Percentiles rank a stretch among this genome's conserved stretches.
phyloP scores from a whole-genome alignment of 2,113 vertebrate species.

The Gallinago undulata region DNA sequence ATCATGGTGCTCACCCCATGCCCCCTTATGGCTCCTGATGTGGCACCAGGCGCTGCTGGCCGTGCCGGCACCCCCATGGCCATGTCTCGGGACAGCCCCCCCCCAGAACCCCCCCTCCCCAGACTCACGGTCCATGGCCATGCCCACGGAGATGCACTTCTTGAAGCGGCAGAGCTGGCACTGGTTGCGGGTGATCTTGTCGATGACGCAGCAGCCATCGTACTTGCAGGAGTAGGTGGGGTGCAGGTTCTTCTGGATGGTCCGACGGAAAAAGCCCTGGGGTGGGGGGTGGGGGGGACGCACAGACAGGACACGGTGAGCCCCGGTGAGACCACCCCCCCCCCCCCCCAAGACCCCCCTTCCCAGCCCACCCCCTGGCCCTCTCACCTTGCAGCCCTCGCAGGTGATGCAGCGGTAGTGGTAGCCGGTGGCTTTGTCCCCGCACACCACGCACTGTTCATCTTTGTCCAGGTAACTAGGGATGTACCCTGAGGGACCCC shows the following conservation, averaged over 20 bases:
- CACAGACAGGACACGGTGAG: neutral
- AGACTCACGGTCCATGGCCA: conserved; percentile 84
- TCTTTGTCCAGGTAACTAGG: conserved; percentile 98
- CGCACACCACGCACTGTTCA: conserved; percentile 94
- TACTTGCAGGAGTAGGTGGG: conserved; percentile 95
- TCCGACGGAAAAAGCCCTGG: conserved; percentile 95
- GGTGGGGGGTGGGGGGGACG: too few species aligned
- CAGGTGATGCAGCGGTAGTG: conserved; percentile 98
- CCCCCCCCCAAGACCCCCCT: too few species aligned
- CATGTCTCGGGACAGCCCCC: too few species aligned
- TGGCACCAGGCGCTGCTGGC: neutral
- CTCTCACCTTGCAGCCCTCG: conserved; percentile 92
- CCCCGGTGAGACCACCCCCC: neutral
- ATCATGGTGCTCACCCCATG: too few species aligned
- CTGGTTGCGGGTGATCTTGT: conserved; percentile 98
- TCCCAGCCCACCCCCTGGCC: neutral
- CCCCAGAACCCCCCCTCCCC: too few species aligned
- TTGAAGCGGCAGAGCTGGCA: conserved; percentile 98
- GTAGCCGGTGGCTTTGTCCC: conserved; percentile 94
- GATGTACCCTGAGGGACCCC: conserved; percentile 83
- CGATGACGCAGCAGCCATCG: conserved; percentile 94
- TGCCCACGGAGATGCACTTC: conserved; percentile 92
- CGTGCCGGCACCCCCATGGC: neutral
- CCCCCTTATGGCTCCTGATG: neutral
- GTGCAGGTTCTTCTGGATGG: conserved; percentile 97